Base-by-base conservation (phyloP, 2,888 invertebrate genomes). In the Patella caerulea region DNA sequence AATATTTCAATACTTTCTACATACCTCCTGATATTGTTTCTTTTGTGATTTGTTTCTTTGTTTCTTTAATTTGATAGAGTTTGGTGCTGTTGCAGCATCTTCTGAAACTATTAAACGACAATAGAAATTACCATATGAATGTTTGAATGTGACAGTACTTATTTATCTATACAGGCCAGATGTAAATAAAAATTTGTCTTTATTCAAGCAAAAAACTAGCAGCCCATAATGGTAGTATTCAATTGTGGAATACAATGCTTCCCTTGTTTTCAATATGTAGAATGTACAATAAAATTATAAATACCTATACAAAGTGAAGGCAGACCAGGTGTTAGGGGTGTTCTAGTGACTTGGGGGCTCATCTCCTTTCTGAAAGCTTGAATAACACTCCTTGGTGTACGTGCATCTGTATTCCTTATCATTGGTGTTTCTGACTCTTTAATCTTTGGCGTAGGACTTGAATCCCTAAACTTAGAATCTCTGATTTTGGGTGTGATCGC, bases 341-440 rank as follows among this genome's bases (percentile, higher is more conserved):
- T 12, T 52, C 72, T 75, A 7, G 77, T 74, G 74, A 75, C 73
- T 45, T 77, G 71, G 34, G 79, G 79, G 56, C 79, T 79, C 74
- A 73, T 59, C 24, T 65, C 45, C 70, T 75, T 77, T 70, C 75
- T 77, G 24, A 70, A 77, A n/a, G 52, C 69, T 7, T 54, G 75
- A 45, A 69, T 74, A 7, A 65, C 14, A 1, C 65, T 24, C 19
- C 65, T 9, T 24, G 65, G 65, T 24, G 65, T 65, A 24, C 19
- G 19, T 24, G 65, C 12, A 12, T 19, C 19, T 24, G 65, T 24
- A 24, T 24, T 24, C 19, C 19, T 9, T 12, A 24, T n/a, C 24
- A 24, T 65, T 2, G 65, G 65, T 65, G 65, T 65, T 65, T 65
- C 24, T 14, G n/a, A 19, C 7, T 65, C 65, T 65, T 45, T 45